Percentiles rank a stretch among this genome's conserved stretches.
phyloP scores from a whole-genome alignment of 2,113 vertebrate species.

The Triplophysa rosa region DNA sequence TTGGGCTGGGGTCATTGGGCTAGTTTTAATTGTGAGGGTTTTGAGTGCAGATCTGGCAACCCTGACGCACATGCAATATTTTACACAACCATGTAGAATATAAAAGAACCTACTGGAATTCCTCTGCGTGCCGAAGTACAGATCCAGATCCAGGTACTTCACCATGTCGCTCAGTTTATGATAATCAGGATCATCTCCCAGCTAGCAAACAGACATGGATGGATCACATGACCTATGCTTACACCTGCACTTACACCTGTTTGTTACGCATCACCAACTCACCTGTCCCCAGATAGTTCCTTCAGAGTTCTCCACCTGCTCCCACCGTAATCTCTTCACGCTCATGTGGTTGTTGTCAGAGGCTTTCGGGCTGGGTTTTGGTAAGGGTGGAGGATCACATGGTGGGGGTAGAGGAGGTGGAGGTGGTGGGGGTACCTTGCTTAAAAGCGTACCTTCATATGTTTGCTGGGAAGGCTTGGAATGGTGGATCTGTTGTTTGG shows the following conservation, averaged over 20 bases:
- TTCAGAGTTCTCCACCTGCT: slow-evolving; percentile 89
- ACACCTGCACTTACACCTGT: background rate
- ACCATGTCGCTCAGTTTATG: slow-evolving; percentile 91
- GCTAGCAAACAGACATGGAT: slow-evolving; percentile 59
- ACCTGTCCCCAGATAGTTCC: slow-evolving; percentile 92
- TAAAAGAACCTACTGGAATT: slow-evolving; percentile 75
- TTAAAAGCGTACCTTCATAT: slow-evolving; percentile 58
- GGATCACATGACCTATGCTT: background rate
- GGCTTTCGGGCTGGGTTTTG: slow-evolving; percentile 66
- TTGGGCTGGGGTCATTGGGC: too few species aligned
- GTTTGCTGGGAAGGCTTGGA: slow-evolving; percentile 58
- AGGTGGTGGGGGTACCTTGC: slow-evolving; percentile 54
- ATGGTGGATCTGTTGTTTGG: slow-evolving; percentile 56
- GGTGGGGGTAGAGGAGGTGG: slow-evolving; percentile 63
- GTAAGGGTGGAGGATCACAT: slow-evolving; percentile 63
- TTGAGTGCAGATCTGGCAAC: too few species aligned
- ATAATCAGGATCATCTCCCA: slow-evolving; percentile 84
- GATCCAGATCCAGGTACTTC: slow-evolving; percentile 87
- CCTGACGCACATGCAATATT: too few species aligned
- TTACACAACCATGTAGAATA: too few species aligned
- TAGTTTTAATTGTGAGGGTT: too few species aligned
- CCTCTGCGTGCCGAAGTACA: slow-evolving; percentile 87
- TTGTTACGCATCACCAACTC: slow-evolving; percentile 8
- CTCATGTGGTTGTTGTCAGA: slow-evolving; percentile 86
- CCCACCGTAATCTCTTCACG: slow-evolving; percentile 87